phyloP scores from a whole-genome alignment of 2,888 invertebrate genomes.

The Hymenopus coronatus region DNA sequence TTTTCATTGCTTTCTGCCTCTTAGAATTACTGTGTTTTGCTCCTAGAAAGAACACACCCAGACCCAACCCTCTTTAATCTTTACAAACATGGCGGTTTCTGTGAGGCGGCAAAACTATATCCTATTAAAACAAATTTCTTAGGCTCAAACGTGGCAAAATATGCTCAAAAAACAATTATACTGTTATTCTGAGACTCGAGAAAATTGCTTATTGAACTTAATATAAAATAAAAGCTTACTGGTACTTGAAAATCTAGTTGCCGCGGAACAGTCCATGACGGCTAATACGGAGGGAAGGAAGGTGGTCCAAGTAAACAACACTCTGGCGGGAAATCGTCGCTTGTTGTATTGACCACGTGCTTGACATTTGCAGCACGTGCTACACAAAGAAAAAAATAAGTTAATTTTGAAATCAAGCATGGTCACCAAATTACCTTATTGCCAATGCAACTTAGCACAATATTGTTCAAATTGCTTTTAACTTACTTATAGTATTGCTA shows the following conservation, averaged over 20 bases:
- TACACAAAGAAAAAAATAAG: not conserved
- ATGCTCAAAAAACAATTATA: not conserved
- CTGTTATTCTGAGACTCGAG: not conserved
- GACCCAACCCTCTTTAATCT: conserved; percentile 19
- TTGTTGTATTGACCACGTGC: not conserved
- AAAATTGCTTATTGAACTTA: not conserved
- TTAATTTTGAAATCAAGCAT: no score
- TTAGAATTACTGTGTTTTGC: not conserved
- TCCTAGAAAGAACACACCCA: conserved; percentile 23
- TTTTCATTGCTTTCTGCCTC: not conserved
- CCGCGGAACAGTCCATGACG: conserved; percentile 22
- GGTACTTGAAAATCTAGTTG: not conserved
- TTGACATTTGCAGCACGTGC: not conserved
- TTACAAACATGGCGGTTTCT: conserved; percentile 25
- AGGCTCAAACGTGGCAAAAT: not conserved
- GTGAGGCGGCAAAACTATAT: conserved; percentile 21
- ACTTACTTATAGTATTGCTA: no score
- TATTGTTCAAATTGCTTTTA: no score
- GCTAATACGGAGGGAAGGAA: conserved; percentile 1
- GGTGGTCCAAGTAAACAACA: conserved; percentile 16
- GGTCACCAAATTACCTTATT: no score
- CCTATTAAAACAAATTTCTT: not conserved
- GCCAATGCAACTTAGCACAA: no score
- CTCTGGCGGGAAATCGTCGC: conserved; percentile 21
- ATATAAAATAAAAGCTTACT: not conserved